A percentile compares a stretch with the other conserved stretches of the same genome.
Evolutionary conservation across 2,113 vertebrate genomes (phyloP).

Genomic region (Marmota flaviventris): DNA sequence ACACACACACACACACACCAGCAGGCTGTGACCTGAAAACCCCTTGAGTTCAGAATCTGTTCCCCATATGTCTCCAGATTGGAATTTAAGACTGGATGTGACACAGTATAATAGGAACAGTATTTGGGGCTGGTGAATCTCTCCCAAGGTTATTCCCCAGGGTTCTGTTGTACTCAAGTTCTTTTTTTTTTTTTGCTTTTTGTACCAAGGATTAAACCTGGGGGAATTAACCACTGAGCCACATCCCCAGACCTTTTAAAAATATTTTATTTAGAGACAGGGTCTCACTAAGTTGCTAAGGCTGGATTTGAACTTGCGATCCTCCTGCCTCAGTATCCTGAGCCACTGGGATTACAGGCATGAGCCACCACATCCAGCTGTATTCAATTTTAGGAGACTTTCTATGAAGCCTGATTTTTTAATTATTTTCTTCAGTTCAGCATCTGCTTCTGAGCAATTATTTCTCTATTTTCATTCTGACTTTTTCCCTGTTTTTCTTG

Average conservation of each 20-base stretch:
- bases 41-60: neutral
- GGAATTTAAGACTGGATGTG: neutral
- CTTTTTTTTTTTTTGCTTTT: neutral
- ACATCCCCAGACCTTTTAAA: no score
- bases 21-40: neutral
- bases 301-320: no score
- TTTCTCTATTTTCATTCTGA: slow-evolving; percentile 11
- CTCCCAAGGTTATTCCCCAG: neutral
- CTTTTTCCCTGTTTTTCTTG: neutral
- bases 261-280: no score
- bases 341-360: no score
- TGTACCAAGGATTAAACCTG: no score
- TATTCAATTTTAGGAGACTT: neutral
- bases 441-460: neutral
- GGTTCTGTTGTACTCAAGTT: neutral
- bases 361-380: no score
- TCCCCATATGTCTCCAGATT: neutral
- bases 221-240: no score
- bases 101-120: neutral
- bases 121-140: neutral
- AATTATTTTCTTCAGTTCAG: neutral
- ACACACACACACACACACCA: neutral
- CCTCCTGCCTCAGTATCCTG: no score
- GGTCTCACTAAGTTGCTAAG: no score
- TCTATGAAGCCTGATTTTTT: neutral